Percentiles rank a stretch among this genome's conserved stretches.
phyloP scores from a whole-genome alignment of 2,113 vertebrate species.

The Peromyscus polionotus region DNA sequence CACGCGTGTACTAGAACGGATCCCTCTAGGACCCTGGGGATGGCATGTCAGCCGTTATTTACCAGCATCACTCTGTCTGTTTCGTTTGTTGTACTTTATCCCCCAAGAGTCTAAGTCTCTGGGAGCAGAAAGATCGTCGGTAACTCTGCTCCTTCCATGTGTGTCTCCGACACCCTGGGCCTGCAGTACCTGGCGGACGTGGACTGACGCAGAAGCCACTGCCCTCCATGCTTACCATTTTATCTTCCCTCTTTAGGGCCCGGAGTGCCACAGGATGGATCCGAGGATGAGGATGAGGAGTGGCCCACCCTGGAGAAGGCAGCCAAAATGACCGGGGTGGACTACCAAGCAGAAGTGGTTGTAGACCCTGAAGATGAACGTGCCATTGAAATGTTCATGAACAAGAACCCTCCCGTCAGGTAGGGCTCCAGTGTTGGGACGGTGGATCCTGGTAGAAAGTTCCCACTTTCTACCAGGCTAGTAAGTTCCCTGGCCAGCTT shows the following conservation, averaged over 20 bases:
- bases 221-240: background rate
- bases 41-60: background rate
- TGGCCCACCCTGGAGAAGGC: conserved; percentile 94
- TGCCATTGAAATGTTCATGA: conserved; percentile 98
- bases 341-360: conserved; percentile 85
- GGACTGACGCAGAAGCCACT: background rate
- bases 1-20: background rate
- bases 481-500: background rate
- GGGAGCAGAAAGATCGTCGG: background rate
- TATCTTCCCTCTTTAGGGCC: conserved; percentile 34
- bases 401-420: conserved; percentile 95
- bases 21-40: background rate
- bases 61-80: background rate
- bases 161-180: background rate
- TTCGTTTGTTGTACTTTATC: background rate
- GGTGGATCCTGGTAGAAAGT: background rate
- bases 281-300: conserved; percentile 92
- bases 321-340: conserved; percentile 76
- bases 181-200: background rate
- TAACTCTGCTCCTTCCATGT: background rate
- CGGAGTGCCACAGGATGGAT: conserved; percentile 66
- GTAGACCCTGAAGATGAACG: conserved; percentile 94
- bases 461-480: background rate
- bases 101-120: background rate
- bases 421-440: conserved; percentile 65